Base-by-base conservation (phyloP, 2,113 vertebrate genomes). In the Anhinga anhinga region DNA sequence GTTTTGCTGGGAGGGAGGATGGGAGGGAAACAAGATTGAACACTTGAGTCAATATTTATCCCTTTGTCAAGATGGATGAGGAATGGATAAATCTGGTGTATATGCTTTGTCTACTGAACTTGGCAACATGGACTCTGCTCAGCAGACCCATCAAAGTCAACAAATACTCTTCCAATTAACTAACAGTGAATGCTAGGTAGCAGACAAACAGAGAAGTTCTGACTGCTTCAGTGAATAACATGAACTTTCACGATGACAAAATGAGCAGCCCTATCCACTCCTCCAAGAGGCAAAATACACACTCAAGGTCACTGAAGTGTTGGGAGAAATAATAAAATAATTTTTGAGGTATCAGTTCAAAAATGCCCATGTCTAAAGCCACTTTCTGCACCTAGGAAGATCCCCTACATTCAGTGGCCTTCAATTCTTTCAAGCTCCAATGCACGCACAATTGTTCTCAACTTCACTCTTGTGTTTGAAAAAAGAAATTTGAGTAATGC, bases 31-130 rank as follows among this genome's bases (percentile, higher is more conserved):
- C 25, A 77, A 86, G 82, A 66, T 0, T 83, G 67, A 95, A 86
- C 59, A 77, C 38, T 95, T 94, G 70, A 87, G 74, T 94, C 95
- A 93, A 85, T 95, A 95, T 97, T 96, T 96, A 95, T 94, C 78
- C 71, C 67, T 93, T 91, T 80, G 59, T 88, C 85, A 90, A 88
- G 92, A 95, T 79, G 84, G 81, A 94, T 95, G 93, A 94, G 87
- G 59, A 95, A 84, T 66, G 38, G 86, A 88, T 96, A 82, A 83
- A 95, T 95, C 84, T 91, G 81, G 67, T 88, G 29, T 94, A 94
- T 55, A 61, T 19, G 36, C 77, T 91, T 91, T 79, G n/a, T 95
- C 89, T 85, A 53, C 66, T 86, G 82, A 87, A 90, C 45, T 88
- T 88, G 89, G 82, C 62, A 95, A 87, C 29, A 55, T 55, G 74